Percentiles rank a stretch among this genome's conserved stretches.
phyloP scores from a whole-genome alignment of 2,113 vertebrate species.

The Silurus glanis region DNA sequence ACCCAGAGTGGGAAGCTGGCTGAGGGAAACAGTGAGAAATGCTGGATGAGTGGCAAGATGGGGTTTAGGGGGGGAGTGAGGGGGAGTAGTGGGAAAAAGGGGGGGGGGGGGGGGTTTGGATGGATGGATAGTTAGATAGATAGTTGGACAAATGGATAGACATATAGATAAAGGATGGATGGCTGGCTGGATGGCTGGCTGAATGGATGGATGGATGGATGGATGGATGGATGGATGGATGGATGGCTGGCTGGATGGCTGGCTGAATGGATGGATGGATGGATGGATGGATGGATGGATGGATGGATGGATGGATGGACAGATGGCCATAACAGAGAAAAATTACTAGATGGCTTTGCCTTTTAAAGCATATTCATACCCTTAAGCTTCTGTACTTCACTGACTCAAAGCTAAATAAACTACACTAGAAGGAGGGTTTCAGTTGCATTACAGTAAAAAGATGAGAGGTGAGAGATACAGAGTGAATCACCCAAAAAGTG shows the following conservation, averaged over 20 bases:
- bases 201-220: constrained; percentile 3
- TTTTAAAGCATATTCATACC: not conserved
- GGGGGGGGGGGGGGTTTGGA: not conserved
- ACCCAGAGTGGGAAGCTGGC: constrained; percentile 58
- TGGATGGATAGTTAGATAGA: not conserved
- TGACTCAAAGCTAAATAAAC: constrained; percentile 14
- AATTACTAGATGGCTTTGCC: constrained; percentile 3
- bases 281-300: not conserved
- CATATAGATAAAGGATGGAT: not conserved
- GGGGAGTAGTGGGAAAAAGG: not conserved
- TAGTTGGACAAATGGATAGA: not conserved
- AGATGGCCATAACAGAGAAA: not conserved
- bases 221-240: constrained; percentile 5
- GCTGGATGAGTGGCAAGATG: constrained; percentile 45
- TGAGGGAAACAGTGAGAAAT: constrained; percentile 55
- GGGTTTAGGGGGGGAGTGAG: constrained; percentile 1
- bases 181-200: no score
- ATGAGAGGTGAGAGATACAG: not conserved
- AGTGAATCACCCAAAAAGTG: not conserved
- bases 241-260: not conserved
- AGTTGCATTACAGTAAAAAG: not conserved
- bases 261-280: not conserved
- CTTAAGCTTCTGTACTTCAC: not conserved
- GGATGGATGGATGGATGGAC: constrained; percentile 10
- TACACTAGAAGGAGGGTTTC: not conserved